Conservation (phyloP, 2,797 vertebrate species). For the Hipposideros larvatus region DNA sequence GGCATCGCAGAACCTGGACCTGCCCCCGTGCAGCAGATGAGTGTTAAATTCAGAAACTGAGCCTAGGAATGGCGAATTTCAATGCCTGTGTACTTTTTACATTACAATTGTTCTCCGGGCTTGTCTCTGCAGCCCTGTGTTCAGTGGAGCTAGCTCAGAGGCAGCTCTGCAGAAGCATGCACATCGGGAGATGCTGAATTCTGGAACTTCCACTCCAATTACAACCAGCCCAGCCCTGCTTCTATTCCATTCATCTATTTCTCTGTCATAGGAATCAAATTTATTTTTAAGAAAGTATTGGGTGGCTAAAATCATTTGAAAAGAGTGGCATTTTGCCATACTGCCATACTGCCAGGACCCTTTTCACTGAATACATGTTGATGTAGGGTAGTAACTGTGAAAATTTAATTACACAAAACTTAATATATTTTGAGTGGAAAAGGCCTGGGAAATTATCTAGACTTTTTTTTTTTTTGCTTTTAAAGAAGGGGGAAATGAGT, state of each 20-base stretch:
- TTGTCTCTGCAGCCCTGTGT: not conserved
- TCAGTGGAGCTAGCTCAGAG: not conserved
- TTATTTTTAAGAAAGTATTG: slow-evolving; percentile 19
- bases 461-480: not conserved
- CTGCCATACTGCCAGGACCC: accelerated
- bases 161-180: not conserved
- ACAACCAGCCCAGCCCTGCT: not conserved
- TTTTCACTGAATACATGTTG: not conserved
- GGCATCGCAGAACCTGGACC: not conserved
- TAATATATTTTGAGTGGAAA: slow-evolving; percentile 57
- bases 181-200: not conserved
- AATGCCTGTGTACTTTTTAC: not conserved
- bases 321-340: not conserved
- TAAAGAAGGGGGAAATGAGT: slow-evolving; percentile 40
- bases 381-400: not conserved
- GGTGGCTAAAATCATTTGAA: not conserved
- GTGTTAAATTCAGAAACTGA: not conserved
- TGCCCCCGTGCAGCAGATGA: not conserved
- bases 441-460: slow-evolving; percentile 14
- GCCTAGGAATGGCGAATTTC: not conserved
- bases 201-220: not conserved
- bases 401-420: slow-evolving; percentile 65
- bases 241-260: not conserved
- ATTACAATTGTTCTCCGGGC: not conserved
- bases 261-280: not conserved